Evolutionary conservation across 2,888 invertebrate species (phyloP), one percentile per base, ranked within the genome.

Genomic region (Isoperla grammatica): DNA sequence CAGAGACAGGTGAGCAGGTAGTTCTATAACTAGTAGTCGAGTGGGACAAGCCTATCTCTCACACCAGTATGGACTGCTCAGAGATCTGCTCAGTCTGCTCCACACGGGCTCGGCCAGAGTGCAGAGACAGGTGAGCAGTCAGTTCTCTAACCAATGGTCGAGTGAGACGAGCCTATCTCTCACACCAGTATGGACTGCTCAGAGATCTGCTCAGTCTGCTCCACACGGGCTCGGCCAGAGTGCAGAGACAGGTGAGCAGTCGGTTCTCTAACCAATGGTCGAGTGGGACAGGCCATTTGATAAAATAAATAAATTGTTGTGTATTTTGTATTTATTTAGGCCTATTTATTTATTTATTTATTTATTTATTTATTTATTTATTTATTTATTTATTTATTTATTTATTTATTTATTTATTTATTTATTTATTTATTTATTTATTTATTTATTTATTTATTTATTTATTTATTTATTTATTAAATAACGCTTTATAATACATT

Each of bases 71-170:
- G 90, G 88, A 23, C 75, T 97, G 54, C 78, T 96, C 1, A 83
- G 86, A 37, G 95, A 96, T 75, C 76, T 97, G 23, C 76, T 96
- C 42, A 87, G 88, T 63, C 78, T 97, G 6, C 76, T 97, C 29
- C 96, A 97, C 71, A 95, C 94, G 0, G 95, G 95, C 60, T 94
- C 95, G 68, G 95, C 95, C 56, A 81, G 96, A 61, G 95, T 96
- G 1, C 96, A 96, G 72, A 79, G 96, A 73, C 96, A 96, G 80
- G 93, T 87, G 71, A 67, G 63, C 6, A 2, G 9, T n/a, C 1
- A 17, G 60, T 1, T 35, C 5, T n/a, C n/a, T n/a, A n/a, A n/a
- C n/a, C n/a, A n/a, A 96, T 2, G 95, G 95, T 67, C 83, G 87
- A 0, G 93, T 95, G 0, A 96, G 96, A 0, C 81, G 95, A 23